phyloP scores from a whole-genome alignment of 2,113 vertebrate species.

The Sander lucioperca region DNA sequence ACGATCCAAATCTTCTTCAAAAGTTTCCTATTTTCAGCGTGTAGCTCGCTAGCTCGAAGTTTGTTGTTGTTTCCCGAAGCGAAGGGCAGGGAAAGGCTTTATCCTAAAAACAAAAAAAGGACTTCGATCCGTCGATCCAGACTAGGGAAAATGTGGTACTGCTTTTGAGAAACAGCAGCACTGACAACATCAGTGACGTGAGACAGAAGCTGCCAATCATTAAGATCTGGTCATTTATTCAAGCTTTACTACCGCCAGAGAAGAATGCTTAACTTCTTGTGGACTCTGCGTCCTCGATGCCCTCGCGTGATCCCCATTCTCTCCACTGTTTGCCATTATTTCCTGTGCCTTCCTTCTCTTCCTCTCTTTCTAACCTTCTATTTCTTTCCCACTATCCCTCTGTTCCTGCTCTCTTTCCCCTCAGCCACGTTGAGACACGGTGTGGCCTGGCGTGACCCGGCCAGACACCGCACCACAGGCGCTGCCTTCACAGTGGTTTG shows the following conservation, averaged over 20 bases:
- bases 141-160: neutral
- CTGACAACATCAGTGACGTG: neutral
- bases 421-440: neutral
- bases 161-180: neutral
- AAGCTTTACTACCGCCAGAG: neutral
- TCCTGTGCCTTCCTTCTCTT: constrained; percentile 19
- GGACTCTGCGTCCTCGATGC: neutral
- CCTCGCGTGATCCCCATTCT: neutral
- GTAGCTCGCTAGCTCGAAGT: too few species aligned
- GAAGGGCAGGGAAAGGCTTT: too few species aligned
- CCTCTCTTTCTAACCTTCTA: neutral
- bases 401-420: constrained; percentile 14
- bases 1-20: too few species aligned
- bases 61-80: too few species aligned
- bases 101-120: too few species aligned
- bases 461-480: constrained; percentile 24
- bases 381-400: neutral
- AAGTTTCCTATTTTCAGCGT: too few species aligned
- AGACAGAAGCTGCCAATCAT: neutral
- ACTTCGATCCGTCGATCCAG: too few species aligned
- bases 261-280: too few species aligned
- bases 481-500: constrained; percentile 19
- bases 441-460: constrained; percentile 30
- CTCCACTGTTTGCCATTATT: constrained; percentile 3
- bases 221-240: neutral